Evolutionary conservation across 2,797 vertebrate species (phyloP), one percentile per base, ranked within the genome.

Genomic region (Ara ararauna): DNA sequence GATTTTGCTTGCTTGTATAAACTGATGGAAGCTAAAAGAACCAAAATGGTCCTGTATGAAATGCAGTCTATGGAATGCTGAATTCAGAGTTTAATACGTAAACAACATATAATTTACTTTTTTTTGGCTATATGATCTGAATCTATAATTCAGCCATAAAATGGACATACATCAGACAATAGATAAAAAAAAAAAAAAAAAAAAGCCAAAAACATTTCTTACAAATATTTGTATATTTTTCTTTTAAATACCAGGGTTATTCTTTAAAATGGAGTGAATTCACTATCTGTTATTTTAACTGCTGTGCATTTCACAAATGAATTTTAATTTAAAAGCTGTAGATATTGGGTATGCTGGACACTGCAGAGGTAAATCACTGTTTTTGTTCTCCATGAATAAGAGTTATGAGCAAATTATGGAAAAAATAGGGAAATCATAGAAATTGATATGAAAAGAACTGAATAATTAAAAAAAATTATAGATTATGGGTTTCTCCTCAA

Each of bases 401-500:
- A 75, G 8, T 36, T 87, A 45, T 36, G 48, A 94, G 79, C 22
- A 70, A 74, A 83, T 51, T 29, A 42, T 11, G 42, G 19, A 14
- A 26, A 79, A 51, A 29, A 68, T 10, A 82, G 16, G 8, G 13
- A 44, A 75, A 54, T 50, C 3, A 38, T 62, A 73, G 66, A 82
- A 75, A 70, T 7, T 65, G 3, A 40, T 83, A 74, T 83, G 45
- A 80, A 96, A 93, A 83, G 16, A 87, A 93, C 18, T 34, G 42
- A 93, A 74, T 87, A 56, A 77, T 77, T 85, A 30, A 70, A 5
- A 2, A 61, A 84, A 58, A 79, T 53, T 3, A 27, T 93, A 95
- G 94, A 80, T 87, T 60, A 87, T 87, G 75, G 53, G 84, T 93
- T 97, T 97, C 68, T 97, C 50, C 93, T 96, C 84, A 96, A 96